Conservation (phyloP, 2,888 invertebrate species). For the Marronus borbonicus region DNA sequence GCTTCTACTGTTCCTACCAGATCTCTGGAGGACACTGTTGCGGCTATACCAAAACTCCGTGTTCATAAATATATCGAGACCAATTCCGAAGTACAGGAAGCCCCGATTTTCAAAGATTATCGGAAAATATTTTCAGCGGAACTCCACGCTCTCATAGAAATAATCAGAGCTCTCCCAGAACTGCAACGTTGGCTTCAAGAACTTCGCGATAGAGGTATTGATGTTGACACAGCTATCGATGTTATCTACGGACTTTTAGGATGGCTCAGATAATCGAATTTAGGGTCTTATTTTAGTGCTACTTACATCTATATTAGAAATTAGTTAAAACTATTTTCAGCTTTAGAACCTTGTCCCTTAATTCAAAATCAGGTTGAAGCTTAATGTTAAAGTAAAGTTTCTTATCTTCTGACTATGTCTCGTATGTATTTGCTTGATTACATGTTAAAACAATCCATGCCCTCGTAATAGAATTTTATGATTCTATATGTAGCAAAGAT, state of each 20-base stretch:
- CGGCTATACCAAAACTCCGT: constrained; percentile 57
- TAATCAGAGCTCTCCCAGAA: constrained; percentile 58
- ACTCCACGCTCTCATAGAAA: constrained; percentile 56
- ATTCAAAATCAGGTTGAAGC: too few relatives aligned
- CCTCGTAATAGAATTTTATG: too few relatives aligned
- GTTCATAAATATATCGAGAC: constrained; percentile 56
- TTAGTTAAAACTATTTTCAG: too few relatives aligned
- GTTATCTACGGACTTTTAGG: constrained; percentile 57
- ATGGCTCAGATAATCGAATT: constrained; percentile 52
- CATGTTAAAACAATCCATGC: too few relatives aligned
- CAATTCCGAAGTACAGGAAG: constrained; percentile 57
- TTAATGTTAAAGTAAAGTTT: too few relatives aligned
- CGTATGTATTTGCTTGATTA: too few relatives aligned
- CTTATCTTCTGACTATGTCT: too few relatives aligned
- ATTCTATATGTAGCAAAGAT: too few relatives aligned
- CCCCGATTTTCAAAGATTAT: constrained; percentile 54
- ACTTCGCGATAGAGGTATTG: constrained; percentile 57
- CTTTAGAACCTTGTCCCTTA: too few relatives aligned
- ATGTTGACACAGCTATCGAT: constrained; percentile 55
- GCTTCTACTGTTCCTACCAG: neutral
- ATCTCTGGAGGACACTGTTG: constrained; percentile 55
- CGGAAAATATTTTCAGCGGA: constrained; percentile 51
- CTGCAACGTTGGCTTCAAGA: constrained; percentile 55
- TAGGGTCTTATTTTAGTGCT: too few relatives aligned
- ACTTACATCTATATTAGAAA: too few relatives aligned